These are phyloP conservation scores for Lucilia sericata DNA, from an alignment of 1,140 invertebrate genomes.

Conservation along the genomic window DNA sequence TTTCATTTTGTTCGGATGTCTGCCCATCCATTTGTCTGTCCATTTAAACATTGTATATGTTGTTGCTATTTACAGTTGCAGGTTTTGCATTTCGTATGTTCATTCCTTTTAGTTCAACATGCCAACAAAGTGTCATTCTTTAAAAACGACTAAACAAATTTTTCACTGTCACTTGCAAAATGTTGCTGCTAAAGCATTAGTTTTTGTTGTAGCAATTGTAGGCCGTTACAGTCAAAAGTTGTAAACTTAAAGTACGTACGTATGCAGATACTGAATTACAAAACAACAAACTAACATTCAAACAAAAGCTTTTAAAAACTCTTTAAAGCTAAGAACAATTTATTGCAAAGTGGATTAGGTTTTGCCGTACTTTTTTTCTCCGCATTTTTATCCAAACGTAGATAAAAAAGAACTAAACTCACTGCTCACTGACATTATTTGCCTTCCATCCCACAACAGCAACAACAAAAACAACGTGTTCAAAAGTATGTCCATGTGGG, in stretches of 20 bases:
- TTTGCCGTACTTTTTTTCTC: neutral
- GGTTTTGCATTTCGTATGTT: neutral
- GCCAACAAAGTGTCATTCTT: conserved; percentile 23
- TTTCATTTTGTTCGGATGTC: neutral
- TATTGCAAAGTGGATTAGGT: conserved; percentile 23
- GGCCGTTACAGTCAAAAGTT: neutral
- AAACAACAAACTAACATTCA: neutral
- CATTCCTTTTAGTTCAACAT: conserved; percentile 20
- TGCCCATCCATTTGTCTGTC: neutral
- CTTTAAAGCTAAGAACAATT: conserved; percentile 9
- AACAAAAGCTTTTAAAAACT: conserved; percentile 21
- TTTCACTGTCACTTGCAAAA: neutral
- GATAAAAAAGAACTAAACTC: neutral
- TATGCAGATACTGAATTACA: neutral
- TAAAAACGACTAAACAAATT: conserved; percentile 21
- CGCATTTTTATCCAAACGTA: neutral
- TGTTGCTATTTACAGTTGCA: neutral
- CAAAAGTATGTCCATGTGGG: neutral
- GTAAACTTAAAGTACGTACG: neutral
- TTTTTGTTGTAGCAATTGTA: conserved; percentile 5
- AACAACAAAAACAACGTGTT: neutral
- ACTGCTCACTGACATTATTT: neutral
- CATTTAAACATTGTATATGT: neutral
- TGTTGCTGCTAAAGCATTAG: neutral
- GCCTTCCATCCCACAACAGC: neutral